Evolutionary conservation across 2,113 vertebrate species (phyloP).

Genomic region (Nannobrachium achirus): DNA sequence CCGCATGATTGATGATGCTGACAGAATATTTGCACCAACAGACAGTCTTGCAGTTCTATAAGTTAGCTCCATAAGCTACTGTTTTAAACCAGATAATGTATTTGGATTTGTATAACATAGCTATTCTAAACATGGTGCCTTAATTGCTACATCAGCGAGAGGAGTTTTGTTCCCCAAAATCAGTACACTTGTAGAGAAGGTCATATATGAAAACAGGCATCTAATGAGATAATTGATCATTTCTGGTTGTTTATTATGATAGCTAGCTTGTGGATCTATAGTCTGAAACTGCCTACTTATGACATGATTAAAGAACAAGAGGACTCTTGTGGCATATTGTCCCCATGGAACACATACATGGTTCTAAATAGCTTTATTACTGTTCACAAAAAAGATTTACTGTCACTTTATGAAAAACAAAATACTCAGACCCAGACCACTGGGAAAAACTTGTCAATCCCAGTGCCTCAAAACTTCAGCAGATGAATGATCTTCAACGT

Average conservation of each 20-base stretch:
- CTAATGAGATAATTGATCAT: constrained; percentile 18
- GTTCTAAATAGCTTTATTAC: constrained; percentile 74
- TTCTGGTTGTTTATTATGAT: constrained; percentile 25
- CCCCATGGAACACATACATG: constrained; percentile 54
- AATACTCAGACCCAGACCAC: constrained; percentile 70
- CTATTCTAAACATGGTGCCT: constrained; percentile 5
- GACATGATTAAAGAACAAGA: constrained; percentile 33
- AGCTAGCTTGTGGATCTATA: constrained; percentile 41
- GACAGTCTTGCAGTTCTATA: constrained; percentile 52
- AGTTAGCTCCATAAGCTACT: constrained; percentile 31
- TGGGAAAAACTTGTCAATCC: constrained; percentile 70
- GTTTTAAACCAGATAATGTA: constrained; percentile 21
- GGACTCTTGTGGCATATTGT: constrained; percentile 49
- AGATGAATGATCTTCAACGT: constrained; percentile 64
- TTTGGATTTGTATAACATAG: not conserved
- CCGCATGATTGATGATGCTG: constrained; percentile 77
- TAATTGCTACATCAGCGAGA: too few species aligned
- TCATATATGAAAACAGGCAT: constrained; percentile 25
- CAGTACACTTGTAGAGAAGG: constrained; percentile 6
- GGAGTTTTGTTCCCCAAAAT: constrained; percentile 19
- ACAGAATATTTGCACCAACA: constrained; percentile 62
- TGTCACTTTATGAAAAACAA: constrained; percentile 75
- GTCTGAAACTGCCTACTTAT: constrained; percentile 29
- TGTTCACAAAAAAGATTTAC: constrained; percentile 62
- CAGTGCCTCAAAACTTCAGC: constrained; percentile 54